Percentiles rank a stretch among this genome's conserved stretches.
phyloP scores from a whole-genome alignment of 2,888 invertebrate species.

The Phlogophora meticulosa region DNA sequence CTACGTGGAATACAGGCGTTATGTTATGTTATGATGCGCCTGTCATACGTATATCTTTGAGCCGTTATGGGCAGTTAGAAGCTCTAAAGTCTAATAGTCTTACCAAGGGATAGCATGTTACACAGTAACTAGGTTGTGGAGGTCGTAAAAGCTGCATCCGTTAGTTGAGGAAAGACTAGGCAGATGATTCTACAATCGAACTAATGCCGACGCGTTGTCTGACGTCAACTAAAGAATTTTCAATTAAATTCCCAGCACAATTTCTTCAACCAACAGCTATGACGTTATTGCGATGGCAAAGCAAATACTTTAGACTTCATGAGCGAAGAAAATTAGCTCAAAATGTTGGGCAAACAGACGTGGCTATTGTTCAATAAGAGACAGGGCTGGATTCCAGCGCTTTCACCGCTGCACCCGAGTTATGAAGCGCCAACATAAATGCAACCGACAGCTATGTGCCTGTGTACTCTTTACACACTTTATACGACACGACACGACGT shows the following conservation, averaged over 20 bases:
- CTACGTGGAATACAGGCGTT: too few relatives aligned
- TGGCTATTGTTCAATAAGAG: conserved; percentile 76
- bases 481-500: conserved; percentile 49
- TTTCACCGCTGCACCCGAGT: conserved; percentile 73
- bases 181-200: too few relatives aligned
- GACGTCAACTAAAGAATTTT: conserved; percentile 16
- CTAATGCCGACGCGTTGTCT: background rate
- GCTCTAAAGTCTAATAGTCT: too few relatives aligned
- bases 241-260: conserved; percentile 48
- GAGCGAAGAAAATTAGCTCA: conserved; percentile 67
- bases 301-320: conserved; percentile 63
- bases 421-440: conserved; percentile 79
- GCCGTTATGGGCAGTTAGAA: too few relatives aligned
- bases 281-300: conserved; percentile 59
- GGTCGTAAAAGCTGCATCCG: too few relatives aligned
- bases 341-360: conserved; percentile 73
- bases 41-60: too few relatives aligned
- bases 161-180: too few relatives aligned
- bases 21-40: too few relatives aligned
- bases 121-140: too few relatives aligned
- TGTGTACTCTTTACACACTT: conserved; percentile 35
- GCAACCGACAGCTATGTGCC: conserved; percentile 68
- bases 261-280: conserved; percentile 34
- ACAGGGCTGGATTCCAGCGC: conserved; percentile 73
- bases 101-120: too few relatives aligned